These are phyloP conservation scores for Trachelipus rathkii DNA, from an alignment of 1,140 invertebrate species.

Conservation along the genomic window DNA sequence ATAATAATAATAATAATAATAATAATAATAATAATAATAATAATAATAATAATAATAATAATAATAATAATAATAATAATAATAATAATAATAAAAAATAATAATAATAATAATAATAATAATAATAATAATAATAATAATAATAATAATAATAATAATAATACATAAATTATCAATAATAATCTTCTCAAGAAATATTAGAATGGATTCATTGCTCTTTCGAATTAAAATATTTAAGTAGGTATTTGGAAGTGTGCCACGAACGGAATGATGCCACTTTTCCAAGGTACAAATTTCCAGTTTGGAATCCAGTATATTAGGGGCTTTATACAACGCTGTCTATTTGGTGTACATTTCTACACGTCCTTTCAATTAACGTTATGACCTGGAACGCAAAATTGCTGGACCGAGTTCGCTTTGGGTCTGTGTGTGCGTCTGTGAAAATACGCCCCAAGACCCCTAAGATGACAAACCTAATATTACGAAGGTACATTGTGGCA, in stretches of 20 bases:
- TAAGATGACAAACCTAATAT: neutral
- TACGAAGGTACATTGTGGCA: neutral
- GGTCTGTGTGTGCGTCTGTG: too few relatives aligned
- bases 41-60: neutral
- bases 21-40: neutral
- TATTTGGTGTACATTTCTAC: neutral
- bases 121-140: neutral
- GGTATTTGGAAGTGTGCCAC: neutral
- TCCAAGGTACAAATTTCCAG: neutral
- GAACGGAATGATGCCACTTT: neutral
- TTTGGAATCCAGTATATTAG: neutral
- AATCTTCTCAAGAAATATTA: too few relatives aligned
- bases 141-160: neutral
- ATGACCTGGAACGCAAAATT: conserved; percentile 5
- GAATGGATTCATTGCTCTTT: too few relatives aligned
- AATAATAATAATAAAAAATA: neutral
- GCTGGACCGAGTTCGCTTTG: neutral
- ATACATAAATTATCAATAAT: too few relatives aligned
- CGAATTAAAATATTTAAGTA: neutral
- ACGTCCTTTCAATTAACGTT: conserved; percentile 1
- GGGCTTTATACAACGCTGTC: neutral
- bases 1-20: conserved; percentile 4
- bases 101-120: conserved; percentile 4
- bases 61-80: neutral
- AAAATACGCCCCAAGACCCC: neutral